phyloP scores from a whole-genome alignment of 1,140 invertebrate species.

The Orchestia grillus region DNA sequence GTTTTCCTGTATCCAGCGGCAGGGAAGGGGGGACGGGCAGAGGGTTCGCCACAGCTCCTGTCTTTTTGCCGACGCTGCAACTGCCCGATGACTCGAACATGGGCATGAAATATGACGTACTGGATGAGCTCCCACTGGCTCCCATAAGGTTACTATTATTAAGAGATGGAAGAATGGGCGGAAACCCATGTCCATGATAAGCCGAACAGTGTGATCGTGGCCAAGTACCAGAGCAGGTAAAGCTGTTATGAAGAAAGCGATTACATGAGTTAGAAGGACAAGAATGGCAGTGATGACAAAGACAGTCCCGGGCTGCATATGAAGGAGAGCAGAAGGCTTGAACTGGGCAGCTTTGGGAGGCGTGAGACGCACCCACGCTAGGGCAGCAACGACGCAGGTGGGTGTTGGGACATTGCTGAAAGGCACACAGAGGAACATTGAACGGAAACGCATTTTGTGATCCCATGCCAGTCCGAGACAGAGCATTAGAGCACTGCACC shows the following conservation, averaged over 20 bases:
- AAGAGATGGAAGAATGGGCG: background rate
- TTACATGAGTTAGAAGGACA: background rate
- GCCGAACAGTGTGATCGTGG: background rate
- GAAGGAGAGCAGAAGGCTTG: constrained; percentile 7
- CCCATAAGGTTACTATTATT: background rate
- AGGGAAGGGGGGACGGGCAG: background rate
- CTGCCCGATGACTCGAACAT: background rate
- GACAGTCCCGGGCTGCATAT: background rate
- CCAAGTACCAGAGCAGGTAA: constrained; percentile 11
- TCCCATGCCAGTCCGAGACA: background rate
- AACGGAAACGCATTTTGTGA: background rate
- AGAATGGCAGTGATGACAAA: background rate
- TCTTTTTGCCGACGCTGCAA: background rate
- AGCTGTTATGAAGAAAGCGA: background rate
- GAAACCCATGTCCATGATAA: background rate
- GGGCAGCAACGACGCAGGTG: background rate
- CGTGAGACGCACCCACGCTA: constrained; percentile 15
- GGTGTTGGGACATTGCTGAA: background rate
- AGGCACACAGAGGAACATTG: background rate
- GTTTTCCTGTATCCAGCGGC: constrained; percentile 53
- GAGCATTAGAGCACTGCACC: background rate
- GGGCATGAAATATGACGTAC: background rate
- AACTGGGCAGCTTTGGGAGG: background rate
- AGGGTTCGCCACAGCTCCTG: background rate
- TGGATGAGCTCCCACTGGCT: background rate